phyloP scores from a whole-genome alignment of 2,888 invertebrate species.

The Gymnoscelis rufifasciata region DNA sequence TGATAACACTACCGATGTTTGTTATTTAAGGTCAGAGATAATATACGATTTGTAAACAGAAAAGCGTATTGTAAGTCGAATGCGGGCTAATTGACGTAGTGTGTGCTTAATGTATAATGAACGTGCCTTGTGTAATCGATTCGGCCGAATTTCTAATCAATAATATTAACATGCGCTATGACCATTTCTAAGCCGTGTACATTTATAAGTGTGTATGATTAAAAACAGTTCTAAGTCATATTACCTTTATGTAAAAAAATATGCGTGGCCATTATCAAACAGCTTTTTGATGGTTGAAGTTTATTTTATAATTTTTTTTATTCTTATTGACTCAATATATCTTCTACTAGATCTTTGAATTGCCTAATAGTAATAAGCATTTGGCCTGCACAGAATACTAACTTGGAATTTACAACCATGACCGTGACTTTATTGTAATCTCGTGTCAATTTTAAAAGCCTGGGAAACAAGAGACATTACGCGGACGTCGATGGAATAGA shows the following conservation, averaged over 20 bases:
- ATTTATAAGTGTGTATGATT: no score
- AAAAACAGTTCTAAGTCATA: no score
- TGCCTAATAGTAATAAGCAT: neutral
- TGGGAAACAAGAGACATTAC: slow-evolving; percentile 29
- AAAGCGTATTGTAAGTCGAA: slow-evolving; percentile 48
- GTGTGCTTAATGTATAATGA: slow-evolving; percentile 47
- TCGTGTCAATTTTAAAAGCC: slow-evolving; percentile 27
- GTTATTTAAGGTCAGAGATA: slow-evolving; percentile 42
- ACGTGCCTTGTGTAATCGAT: slow-evolving; percentile 38
- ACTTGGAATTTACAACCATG: slow-evolving; percentile 15
- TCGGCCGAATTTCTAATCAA: neutral
- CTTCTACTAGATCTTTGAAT: no score
- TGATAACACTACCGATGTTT: slow-evolving; percentile 25
- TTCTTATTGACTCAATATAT: no score
- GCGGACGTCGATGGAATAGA: slow-evolving; percentile 25
- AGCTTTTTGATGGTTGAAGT: no score
- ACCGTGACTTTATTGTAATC: slow-evolving; percentile 28
- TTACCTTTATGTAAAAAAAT: no score
- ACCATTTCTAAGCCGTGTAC: no score
- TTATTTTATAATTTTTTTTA: no score
- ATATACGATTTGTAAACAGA: slow-evolving; percentile 44
- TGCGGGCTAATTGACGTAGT: slow-evolving; percentile 58
- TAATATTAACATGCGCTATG: neutral
- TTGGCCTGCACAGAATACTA: neutral
- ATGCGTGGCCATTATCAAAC: no score